phyloP scores from a whole-genome alignment of 2,888 invertebrate genomes.

The Dorcus parallelipipedus region DNA sequence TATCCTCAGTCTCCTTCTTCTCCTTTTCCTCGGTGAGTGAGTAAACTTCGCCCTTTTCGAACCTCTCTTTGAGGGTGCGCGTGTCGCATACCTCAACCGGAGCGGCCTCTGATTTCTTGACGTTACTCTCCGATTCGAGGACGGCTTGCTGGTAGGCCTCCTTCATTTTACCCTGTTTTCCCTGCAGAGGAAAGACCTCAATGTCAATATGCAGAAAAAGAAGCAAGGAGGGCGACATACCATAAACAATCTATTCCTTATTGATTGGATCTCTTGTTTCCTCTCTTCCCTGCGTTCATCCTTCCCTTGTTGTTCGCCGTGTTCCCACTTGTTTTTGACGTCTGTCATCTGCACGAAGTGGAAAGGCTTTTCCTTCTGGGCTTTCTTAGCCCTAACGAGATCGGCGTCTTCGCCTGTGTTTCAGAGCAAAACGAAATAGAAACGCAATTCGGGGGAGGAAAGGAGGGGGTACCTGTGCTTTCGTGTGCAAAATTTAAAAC shows the following conservation, averaged over 20 bases:
- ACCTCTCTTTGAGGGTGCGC: conserved; percentile 62
- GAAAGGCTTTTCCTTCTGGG: conserved; percentile 70
- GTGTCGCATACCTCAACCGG: conserved; percentile 56
- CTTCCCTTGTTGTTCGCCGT: conserved; percentile 54
- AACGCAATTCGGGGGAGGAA: too few relatives aligned
- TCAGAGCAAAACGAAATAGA: too few relatives aligned
- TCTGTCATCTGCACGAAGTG: conserved; percentile 81
- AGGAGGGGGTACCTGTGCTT: too few relatives aligned
- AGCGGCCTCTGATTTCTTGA: conserved; percentile 51
- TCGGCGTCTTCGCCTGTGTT: conserved; percentile 60
- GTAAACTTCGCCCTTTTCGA: conserved; percentile 74
- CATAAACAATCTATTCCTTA: conserved; percentile 80
- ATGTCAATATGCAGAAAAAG: background rate
- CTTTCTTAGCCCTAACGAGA: conserved; percentile 56
- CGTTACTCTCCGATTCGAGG: conserved; percentile 67
- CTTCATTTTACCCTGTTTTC: conserved; percentile 85
- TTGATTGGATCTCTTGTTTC: conserved; percentile 85
- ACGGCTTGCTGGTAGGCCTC: conserved; percentile 91
- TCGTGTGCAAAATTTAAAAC: too few relatives aligned
- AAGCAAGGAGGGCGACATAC: conserved; percentile 43
- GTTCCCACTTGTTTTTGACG: conserved; percentile 79
- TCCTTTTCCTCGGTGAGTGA: conserved; percentile 56
- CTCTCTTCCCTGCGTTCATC: conserved; percentile 75
- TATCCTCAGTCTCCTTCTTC: conserved; percentile 62
- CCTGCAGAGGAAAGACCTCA: conserved; percentile 49